Conservation (phyloP, 2,888 invertebrate genomes). For the Spodoptera littoralis region DNA sequence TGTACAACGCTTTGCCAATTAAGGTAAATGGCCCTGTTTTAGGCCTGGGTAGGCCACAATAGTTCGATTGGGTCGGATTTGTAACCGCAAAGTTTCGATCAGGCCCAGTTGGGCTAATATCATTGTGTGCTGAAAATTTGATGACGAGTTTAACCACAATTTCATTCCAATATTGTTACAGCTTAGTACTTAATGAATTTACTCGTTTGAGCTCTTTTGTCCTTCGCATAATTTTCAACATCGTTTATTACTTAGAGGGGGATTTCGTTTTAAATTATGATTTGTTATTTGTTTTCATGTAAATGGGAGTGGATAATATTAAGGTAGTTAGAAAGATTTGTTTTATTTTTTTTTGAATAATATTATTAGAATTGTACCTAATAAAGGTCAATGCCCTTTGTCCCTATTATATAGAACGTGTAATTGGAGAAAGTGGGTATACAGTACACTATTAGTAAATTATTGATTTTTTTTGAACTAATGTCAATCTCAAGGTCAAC, state of each 20-base stretch:
- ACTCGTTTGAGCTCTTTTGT: background rate
- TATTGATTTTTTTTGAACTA: no score
- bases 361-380: no score
- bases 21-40: constrained; percentile 33
- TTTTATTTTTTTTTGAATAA: no score
- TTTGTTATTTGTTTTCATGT: background rate
- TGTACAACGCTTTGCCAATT: constrained; percentile 23
- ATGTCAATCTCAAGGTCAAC: no score
- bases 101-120: constrained; percentile 6
- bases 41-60: constrained; percentile 31
- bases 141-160: constrained; percentile 7
- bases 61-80: constrained; percentile 34
- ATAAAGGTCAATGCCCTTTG: no score
- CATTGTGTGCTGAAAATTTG: constrained; percentile 15
- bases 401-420: no score
- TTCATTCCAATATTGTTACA: background rate
- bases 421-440: no score
- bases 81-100: constrained; percentile 40
- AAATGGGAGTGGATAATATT: background rate
- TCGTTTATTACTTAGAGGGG: no score
- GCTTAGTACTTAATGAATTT: background rate
- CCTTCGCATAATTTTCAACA: no score
- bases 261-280: background rate
- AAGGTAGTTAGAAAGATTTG: no score
- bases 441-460: no score